Conservation (phyloP, 2,113 vertebrate species). For the Myocastor coypus region DNA sequence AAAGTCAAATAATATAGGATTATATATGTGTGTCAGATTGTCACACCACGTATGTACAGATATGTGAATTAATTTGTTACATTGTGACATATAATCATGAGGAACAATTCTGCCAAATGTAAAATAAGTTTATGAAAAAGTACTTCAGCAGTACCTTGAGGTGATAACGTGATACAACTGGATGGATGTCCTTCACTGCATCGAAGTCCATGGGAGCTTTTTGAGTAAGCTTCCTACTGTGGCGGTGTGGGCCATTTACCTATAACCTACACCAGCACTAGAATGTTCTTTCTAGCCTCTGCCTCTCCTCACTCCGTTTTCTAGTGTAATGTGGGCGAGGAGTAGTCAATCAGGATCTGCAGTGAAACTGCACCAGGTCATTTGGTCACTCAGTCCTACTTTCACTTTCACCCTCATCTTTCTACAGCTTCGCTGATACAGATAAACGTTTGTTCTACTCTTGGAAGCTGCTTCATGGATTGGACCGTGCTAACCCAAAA, state of each 20-base stretch:
- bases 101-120: background rate
- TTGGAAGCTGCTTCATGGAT: background rate
- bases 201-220: background rate
- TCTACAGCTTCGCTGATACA: background rate
- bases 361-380: background rate
- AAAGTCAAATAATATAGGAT: background rate
- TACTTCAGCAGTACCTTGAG: background rate
- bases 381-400: background rate
- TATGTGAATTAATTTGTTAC: background rate
- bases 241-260: background rate
- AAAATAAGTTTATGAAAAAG: conserved; percentile 1
- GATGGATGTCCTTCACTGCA: background rate
- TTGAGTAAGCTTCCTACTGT: background rate
- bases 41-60: background rate
- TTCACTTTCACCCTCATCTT: background rate
- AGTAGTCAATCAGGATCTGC: background rate
- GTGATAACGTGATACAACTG: background rate
- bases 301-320: background rate
- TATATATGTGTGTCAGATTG: no score
- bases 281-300: background rate
- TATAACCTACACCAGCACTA: background rate
- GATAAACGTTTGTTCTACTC: background rate
- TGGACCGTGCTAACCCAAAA: background rate
- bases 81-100: background rate
- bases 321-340: no score